phyloP scores from a whole-genome alignment of 1,140 invertebrate species.

The Macrotrachela quadricornifera region DNA sequence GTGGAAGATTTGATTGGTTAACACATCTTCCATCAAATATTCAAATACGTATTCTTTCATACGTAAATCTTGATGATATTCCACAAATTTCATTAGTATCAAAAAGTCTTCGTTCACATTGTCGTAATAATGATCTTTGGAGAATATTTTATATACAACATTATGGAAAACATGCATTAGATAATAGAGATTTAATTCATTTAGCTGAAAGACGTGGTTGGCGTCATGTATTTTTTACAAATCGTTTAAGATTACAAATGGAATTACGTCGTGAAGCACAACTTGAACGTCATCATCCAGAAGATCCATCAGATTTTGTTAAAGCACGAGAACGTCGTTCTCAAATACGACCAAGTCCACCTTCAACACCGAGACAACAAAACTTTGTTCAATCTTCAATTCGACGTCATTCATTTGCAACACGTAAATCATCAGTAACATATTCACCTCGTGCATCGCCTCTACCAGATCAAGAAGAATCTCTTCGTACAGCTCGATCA shows the following conservation, averaged over 20 bases:
- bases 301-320: no score
- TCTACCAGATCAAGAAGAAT: no score
- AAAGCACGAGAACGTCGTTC: no score
- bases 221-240: constrained; percentile 5
- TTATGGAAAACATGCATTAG: no score
- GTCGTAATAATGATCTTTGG: constrained; percentile 3
- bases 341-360: no score
- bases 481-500: no score
- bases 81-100: constrained; percentile 1
- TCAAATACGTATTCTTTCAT: neutral
- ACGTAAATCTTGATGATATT: constrained; percentile 1
- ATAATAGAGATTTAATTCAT: neutral
- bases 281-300: no score
- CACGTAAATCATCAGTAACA: no score
- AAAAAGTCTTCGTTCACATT: neutral
- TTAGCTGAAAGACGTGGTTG: constrained; percentile 2
- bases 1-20: neutral
- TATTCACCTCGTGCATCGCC: no score
- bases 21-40: neutral
- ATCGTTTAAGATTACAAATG: constrained; percentile 6
- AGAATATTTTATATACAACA: neutral
- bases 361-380: no score
- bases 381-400: no score
- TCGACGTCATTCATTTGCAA: no score
- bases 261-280: neutral